phyloP scores from a whole-genome alignment of 2,797 vertebrate genomes.

The Poliocrania exsul region DNA sequence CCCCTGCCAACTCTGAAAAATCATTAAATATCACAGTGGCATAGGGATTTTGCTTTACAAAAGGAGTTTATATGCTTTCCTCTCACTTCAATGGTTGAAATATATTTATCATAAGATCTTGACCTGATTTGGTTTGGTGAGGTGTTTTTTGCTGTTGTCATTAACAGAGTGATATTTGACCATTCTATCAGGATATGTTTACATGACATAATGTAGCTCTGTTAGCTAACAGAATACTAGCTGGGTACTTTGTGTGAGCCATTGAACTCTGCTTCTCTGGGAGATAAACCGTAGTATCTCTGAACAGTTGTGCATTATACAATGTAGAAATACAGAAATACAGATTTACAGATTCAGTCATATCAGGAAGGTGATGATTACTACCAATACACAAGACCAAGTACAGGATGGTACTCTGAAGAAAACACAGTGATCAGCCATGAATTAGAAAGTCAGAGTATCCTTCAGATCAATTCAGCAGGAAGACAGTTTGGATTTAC shows the following conservation, averaged over 20 bases:
- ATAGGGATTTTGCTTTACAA: neutral
- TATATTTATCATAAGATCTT: neutral
- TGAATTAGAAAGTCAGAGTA: neutral
- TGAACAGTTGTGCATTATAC: neutral
- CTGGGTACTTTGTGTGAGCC: neutral
- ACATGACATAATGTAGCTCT: neutral
- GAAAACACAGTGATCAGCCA: neutral
- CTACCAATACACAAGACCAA: neutral
- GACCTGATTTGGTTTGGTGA: neutral
- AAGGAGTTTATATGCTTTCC: neutral
- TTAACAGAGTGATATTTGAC: neutral
- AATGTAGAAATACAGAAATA: neutral
- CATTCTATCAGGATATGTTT: neutral
- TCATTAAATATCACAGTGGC: neutral
- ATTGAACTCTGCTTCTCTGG: neutral
- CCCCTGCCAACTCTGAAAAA: neutral
- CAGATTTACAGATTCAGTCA: neutral
- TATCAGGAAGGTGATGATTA: neutral
- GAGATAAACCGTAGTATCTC: neutral
- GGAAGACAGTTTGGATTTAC: neutral
- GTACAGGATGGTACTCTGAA: neutral
- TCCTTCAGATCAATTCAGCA: neutral
- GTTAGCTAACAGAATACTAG: neutral
- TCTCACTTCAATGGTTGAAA: slow-evolving; percentile 8
- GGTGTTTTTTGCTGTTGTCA: neutral